Evolutionary conservation across 1,140 invertebrate species (phyloP).

Genomic region (Pteromalus puparum): DNA sequence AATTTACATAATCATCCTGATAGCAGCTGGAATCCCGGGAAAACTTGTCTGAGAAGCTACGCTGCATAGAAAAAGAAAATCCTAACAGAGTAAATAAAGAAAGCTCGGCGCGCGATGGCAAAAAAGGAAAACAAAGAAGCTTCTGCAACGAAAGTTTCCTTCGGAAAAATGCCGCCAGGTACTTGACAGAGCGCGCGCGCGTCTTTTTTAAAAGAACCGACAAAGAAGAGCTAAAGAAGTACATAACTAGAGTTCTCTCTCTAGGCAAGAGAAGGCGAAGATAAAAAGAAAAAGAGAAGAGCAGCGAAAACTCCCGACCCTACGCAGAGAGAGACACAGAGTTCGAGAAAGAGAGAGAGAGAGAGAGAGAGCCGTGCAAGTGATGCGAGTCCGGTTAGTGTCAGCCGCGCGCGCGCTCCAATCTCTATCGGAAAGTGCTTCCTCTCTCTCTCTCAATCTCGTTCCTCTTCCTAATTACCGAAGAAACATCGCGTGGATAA

Average conservation of each 20-base stretch:
- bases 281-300: neutral
- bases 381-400: slow-evolving; percentile 31
- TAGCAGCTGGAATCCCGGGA: no score
- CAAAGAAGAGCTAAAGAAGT: slow-evolving; percentile 25
- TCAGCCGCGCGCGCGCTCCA: neutral
- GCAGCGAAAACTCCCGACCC: neutral
- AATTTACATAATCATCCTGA: neutral
- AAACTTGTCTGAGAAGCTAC: no score
- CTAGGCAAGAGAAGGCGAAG: neutral
- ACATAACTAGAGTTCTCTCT: slow-evolving; percentile 18
- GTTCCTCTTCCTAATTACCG: slow-evolving; percentile 50
- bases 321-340: neutral
- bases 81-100: neutral
- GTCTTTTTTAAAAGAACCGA: slow-evolving; percentile 16
- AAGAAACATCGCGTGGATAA: slow-evolving; percentile 52
- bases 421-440: slow-evolving; percentile 35
- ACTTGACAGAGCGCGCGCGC: neutral
- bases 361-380: neutral
- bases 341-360: neutral
- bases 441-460: neutral
- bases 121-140: neutral
- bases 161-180: slow-evolving; percentile 6
- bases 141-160: neutral
- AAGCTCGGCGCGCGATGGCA: neutral
- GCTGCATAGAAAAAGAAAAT: neutral